Percentiles rank a stretch among this genome's conserved stretches.
Evolutionary conservation across 2,797 vertebrate species (phyloP).

Genomic region (Argyrosomus regius): DNA sequence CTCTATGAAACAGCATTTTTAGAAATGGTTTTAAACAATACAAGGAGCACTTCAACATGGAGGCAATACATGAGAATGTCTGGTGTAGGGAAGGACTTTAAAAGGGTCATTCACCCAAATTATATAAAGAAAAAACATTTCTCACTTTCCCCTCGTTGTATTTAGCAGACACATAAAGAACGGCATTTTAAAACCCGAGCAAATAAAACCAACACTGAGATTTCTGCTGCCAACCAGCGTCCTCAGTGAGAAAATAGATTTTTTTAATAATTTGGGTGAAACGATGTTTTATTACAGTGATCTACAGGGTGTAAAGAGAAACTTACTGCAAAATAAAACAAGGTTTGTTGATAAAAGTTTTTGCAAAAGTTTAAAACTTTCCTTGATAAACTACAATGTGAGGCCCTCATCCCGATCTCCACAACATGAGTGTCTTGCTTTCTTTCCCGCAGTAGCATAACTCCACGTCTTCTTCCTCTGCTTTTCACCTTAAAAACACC

Average conservation of each 20-base stretch:
- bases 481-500: neutral
- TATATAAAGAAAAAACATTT: neutral
- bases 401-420: neutral
- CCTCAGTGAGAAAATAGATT: neutral
- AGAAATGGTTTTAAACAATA: conserved; percentile 10
- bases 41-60: conserved; percentile 23
- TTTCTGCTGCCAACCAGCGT: neutral
- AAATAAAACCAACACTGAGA: neutral
- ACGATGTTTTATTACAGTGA: neutral
- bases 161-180: neutral
- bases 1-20: conserved; percentile 8
- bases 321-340: neutral
- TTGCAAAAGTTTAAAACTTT: conserved; percentile 3
- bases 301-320: neutral
- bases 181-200: no score
- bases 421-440: neutral
- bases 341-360: neutral
- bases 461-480: neutral
- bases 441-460: neutral
- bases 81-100: neutral
- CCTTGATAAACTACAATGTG: neutral
- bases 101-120: conserved; percentile 26
- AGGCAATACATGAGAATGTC: conserved; percentile 17
- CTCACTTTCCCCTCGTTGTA: neutral
- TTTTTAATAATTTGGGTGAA: conserved; percentile 40